These are phyloP conservation scores for Microlaimidae sp. DNA, from an alignment of 2,888 invertebrate species.

Conservation along the genomic window DNA sequence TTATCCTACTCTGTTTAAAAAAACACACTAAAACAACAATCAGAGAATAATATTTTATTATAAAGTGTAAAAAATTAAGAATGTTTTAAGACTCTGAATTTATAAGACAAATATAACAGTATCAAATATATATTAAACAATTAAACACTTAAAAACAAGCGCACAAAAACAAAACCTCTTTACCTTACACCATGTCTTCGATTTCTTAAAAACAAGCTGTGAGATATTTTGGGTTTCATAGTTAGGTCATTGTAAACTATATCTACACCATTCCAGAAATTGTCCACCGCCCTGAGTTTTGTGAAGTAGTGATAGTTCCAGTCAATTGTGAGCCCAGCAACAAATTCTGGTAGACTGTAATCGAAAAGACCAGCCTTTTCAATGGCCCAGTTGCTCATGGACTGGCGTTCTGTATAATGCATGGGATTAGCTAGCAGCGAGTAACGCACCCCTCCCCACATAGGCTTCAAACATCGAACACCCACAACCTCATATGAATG, in stretches of 20 bases:
- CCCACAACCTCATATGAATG: constrained; percentile 65
- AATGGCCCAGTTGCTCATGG: constrained; percentile 67
- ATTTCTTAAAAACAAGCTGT: constrained; percentile 23
- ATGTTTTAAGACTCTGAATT: too few relatives aligned
- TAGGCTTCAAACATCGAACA: constrained; percentile 66
- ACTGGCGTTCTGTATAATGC: constrained; percentile 46
- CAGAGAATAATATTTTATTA: too few relatives aligned
- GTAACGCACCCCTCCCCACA: constrained; percentile 82
- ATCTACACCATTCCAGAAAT: constrained; percentile 78
- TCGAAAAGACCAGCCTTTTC: constrained; percentile 84
- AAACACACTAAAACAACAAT: too few relatives aligned
- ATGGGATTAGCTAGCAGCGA: constrained; percentile 60
- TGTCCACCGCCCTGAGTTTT: constrained; percentile 52
- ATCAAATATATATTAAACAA: too few relatives aligned
- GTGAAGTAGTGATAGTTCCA: constrained; percentile 44
- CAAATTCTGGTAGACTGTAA: constrained; percentile 43
- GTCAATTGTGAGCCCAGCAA: constrained; percentile 44
- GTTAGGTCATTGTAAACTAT: constrained; percentile 83
- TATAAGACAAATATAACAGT: too few relatives aligned
- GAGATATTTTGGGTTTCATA: constrained; percentile 43
- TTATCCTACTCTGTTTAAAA: too few relatives aligned
- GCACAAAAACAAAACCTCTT: too few relatives aligned
- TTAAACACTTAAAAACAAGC: too few relatives aligned
- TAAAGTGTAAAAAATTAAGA: too few relatives aligned
- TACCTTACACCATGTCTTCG: constrained; percentile 53